Conservation (phyloP, 1,140 invertebrate species). For the Adoxophyes honmai region DNA sequence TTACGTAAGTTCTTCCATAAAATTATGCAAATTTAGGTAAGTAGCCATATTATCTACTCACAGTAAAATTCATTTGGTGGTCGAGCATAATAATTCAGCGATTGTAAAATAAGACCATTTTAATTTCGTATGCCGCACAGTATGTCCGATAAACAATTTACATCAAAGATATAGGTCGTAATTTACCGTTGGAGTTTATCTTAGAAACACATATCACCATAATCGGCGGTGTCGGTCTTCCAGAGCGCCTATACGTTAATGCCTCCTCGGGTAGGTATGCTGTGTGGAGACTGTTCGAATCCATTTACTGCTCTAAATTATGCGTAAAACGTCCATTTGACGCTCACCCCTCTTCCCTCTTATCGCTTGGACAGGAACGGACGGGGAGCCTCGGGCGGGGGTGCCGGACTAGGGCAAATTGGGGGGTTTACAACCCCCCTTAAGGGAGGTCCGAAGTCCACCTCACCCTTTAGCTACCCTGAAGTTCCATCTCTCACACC, state of each 20-base stretch:
- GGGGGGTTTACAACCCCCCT: constrained; percentile 58
- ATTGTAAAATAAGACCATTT: neutral
- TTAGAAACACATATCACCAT: constrained; percentile 12
- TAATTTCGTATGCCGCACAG: too few relatives aligned
- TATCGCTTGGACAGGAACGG: constrained; percentile 72
- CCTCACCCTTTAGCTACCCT: constrained; percentile 74
- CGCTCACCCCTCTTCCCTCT: constrained; percentile 72
- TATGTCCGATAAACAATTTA: too few relatives aligned
- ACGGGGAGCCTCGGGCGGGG: constrained; percentile 65
- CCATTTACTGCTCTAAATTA: constrained; percentile 76
- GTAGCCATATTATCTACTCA: constrained; percentile 7
- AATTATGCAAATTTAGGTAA: constrained; percentile 13
- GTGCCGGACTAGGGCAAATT: constrained; percentile 72
- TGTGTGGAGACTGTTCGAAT: constrained; percentile 70
- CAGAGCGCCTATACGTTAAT: constrained; percentile 35
- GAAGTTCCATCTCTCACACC: constrained; percentile 76
- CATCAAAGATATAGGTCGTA: neutral
- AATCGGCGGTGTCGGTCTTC: constrained; percentile 17
- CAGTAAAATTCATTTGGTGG: neutral
- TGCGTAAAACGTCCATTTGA: constrained; percentile 76
- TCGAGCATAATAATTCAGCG: neutral
- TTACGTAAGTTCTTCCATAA: constrained; percentile 13
- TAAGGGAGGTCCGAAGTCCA: constrained; percentile 68
- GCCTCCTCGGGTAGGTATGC: constrained; percentile 50
- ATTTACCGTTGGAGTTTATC: constrained; percentile 2